Conservation (phyloP, 2,888 invertebrate genomes). For the Timema cristinae region DNA sequence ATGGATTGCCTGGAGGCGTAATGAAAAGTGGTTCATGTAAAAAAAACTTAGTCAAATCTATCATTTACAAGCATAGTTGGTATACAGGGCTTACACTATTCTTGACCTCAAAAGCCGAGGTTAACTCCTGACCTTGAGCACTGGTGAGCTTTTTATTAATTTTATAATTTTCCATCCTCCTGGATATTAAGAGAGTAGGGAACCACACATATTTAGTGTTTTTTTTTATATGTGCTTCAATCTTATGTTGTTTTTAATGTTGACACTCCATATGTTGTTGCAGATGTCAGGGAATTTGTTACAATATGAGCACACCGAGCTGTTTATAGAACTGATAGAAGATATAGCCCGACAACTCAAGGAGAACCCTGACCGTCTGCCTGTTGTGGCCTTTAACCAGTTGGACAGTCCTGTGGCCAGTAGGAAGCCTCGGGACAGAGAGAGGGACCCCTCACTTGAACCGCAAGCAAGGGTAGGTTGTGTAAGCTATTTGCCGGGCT, state of each 20-base stretch:
- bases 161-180: too few relatives aligned
- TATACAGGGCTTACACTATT: too few relatives aligned
- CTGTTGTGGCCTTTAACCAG: conserved; percentile 48
- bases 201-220: too few relatives aligned
- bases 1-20: too few relatives aligned
- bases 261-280: neutral
- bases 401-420: conserved; percentile 44
- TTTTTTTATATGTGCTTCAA: too few relatives aligned
- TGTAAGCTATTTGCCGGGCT: conserved; percentile 13
- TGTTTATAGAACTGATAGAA: conserved; percentile 78
- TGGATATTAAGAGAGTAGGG: too few relatives aligned
- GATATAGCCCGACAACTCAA: conserved; percentile 81
- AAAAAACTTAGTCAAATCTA: too few relatives aligned
- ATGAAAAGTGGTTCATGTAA: too few relatives aligned
- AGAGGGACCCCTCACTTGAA: conserved; percentile 47
- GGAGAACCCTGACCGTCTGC: conserved; percentile 69
- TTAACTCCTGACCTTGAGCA: too few relatives aligned
- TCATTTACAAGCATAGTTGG: too few relatives aligned
- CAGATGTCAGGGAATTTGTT: conserved; percentile 75
- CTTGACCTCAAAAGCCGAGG: too few relatives aligned
- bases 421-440: conserved; percentile 42
- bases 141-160: too few relatives aligned
- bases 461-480: conserved; percentile 38
- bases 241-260: neutral
- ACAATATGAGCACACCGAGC: conserved; percentile 70